phyloP scores from a whole-genome alignment of 2,888 invertebrate species.

The Marronus borbonicus region DNA sequence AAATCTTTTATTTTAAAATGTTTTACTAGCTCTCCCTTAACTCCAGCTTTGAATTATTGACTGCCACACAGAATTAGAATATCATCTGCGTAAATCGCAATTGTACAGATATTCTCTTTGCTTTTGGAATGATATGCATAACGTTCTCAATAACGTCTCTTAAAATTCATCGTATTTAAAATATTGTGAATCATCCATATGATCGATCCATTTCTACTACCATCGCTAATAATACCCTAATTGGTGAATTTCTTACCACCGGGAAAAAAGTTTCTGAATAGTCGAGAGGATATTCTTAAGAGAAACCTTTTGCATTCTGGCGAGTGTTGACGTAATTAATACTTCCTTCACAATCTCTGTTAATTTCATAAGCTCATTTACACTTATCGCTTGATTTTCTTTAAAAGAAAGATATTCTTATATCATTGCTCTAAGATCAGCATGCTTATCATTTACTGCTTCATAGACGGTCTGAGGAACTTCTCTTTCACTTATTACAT shows the following conservation, averaged over 20 bases:
- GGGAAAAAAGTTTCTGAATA: background rate
- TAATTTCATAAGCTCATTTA: conserved; percentile 17
- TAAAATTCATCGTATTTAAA: background rate
- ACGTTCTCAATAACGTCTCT: background rate
- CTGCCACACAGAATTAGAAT: background rate
- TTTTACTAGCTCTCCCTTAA: background rate
- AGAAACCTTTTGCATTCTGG: background rate
- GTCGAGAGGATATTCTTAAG: background rate
- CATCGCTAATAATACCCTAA: background rate
- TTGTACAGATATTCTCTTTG: background rate
- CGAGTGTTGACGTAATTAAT: background rate
- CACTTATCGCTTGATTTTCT: background rate
- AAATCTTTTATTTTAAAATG: background rate
- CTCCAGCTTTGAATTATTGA: background rate
- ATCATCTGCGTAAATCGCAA: background rate
- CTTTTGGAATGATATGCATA: background rate
- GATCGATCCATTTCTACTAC: background rate
- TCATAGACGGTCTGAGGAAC: background rate
- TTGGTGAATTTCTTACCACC: background rate
- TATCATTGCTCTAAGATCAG: background rate
- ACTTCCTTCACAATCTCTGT: background rate
- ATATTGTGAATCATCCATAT: background rate
- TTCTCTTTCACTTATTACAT: conserved; percentile 2
- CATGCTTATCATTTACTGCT: background rate
- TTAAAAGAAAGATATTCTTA: conserved; percentile 18